These are phyloP conservation scores for Lota lota DNA, from an alignment of 2,113 vertebrate species.

Conservation along the genomic window DNA sequence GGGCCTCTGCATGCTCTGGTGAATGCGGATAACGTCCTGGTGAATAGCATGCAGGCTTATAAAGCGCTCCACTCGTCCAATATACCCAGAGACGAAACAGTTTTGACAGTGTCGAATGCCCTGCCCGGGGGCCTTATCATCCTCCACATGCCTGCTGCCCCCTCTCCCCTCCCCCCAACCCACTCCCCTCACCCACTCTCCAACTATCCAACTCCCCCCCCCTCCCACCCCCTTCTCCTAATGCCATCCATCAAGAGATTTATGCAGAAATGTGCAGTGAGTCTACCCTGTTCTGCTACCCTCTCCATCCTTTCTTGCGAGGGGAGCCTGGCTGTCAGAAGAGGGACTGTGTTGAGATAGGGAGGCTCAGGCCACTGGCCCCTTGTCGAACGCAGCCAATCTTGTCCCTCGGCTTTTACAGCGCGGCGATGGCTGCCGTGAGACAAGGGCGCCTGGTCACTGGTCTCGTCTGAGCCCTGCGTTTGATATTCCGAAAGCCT, in stretches of 20 bases:
- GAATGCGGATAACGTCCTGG: slow-evolving; percentile 60
- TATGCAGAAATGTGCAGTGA: slow-evolving; percentile 72
- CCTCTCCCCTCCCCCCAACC: slow-evolving; percentile 41
- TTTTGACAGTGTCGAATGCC: slow-evolving; percentile 75
- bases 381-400: slow-evolving; percentile 57
- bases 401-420: slow-evolving; percentile 44
- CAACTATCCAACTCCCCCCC: slow-evolving; percentile 28
- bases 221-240: slow-evolving; percentile 58
- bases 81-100: slow-evolving; percentile 66
- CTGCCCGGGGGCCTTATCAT: slow-evolving; percentile 70
- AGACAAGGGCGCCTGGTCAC: slow-evolving; percentile 24
- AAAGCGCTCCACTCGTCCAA: slow-evolving; percentile 67
- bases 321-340: slow-evolving; percentile 65
- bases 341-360: slow-evolving; percentile 68
- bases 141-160: slow-evolving; percentile 60
- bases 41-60: slow-evolving; percentile 68
- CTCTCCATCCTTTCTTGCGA: slow-evolving; percentile 62
- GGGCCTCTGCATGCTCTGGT: slow-evolving; percentile 57
- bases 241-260: slow-evolving; percentile 72
- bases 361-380: slow-evolving; percentile 57
- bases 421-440: slow-evolving; percentile 49
- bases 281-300: slow-evolving; percentile 60
- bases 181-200: slow-evolving; percentile 46
- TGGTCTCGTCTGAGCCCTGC: slow-evolving; percentile 33
- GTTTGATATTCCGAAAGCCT: slow-evolving; percentile 15